Conservation (phyloP, 2,113 vertebrate genomes). For the Syngnathus scovelli region DNA sequence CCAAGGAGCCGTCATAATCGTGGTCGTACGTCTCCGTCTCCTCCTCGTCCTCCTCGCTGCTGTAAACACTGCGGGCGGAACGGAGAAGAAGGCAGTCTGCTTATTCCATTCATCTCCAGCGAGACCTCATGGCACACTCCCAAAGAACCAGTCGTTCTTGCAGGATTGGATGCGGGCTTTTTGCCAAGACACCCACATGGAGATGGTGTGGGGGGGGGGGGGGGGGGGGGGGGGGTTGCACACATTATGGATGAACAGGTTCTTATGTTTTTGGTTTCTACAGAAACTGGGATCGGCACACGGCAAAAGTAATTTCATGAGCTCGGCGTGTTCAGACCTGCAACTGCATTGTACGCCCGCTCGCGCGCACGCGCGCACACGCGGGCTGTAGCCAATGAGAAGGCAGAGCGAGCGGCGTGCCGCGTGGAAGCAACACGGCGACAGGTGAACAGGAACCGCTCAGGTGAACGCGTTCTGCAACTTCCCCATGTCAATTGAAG, state of each 20-base stretch:
- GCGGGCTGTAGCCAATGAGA: slow-evolving; percentile 78
- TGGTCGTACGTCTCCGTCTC: slow-evolving; percentile 95
- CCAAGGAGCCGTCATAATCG: slow-evolving; percentile 88
- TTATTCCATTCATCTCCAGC: slow-evolving; percentile 30
- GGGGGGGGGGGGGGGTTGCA: slow-evolving; percentile 5
- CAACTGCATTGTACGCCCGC: slow-evolving; percentile 75
- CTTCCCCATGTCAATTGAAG: slow-evolving; percentile 25
- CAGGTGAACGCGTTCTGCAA: slow-evolving; percentile 26
- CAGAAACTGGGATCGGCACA: slow-evolving; percentile 86
- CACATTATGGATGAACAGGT: slow-evolving; percentile 81
- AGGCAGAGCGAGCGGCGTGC: slow-evolving; percentile 58
- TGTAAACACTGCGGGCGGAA: slow-evolving; percentile 83
- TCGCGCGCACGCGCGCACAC: slow-evolving; percentile 76
- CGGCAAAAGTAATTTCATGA: slow-evolving; percentile 78
- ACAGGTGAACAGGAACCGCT: slow-evolving; percentile 60
- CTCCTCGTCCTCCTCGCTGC: slow-evolving; percentile 95
- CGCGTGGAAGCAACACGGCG: slow-evolving; percentile 65
- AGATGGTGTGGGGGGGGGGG: slow-evolving; percentile 9
- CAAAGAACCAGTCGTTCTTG: slow-evolving; percentile 81
- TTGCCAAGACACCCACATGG: slow-evolving; percentile 61
- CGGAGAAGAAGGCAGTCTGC: too few species aligned
- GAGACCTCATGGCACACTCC: too few species aligned
- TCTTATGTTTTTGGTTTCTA: slow-evolving; percentile 98
- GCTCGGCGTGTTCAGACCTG: slow-evolving; percentile 89
- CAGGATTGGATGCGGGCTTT: slow-evolving; percentile 79